Base-by-base conservation (phyloP, 2,113 vertebrate species). In the Meles meles region DNA sequence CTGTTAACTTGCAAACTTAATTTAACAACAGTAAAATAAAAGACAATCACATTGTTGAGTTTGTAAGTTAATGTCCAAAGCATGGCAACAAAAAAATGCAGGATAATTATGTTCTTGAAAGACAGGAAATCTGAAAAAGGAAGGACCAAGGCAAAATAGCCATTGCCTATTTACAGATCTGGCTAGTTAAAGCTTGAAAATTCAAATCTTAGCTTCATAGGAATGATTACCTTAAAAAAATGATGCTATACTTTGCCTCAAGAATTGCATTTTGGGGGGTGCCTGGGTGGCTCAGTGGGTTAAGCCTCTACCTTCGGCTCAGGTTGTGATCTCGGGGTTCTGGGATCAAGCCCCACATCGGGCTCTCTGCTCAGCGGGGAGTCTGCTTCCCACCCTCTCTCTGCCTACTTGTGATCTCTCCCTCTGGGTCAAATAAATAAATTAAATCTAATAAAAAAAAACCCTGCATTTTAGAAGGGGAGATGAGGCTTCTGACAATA, bases 41-140 rank as follows among this genome's bases (percentile, higher is more conserved):
- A 25, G 11, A 25, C 65, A 93, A 95, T 86, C 96, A 84, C 34
- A 94, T 61, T 92, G 10, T 84, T 80, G 65, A 80, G 57, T 90
- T 90, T 91, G 5, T 39, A 90, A 34, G 37, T 93, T 93, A 86
- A 76, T 42, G 29, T 61, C 47, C 27, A 80, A 85, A 91, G 39
- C 69, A 37, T 92, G 34, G 94, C 76, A 88, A 92, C 25, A 37
- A 84, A 96, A 96, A 52, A 96, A 86, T 63, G 27, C 90, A 95
- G 25, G 44, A 88, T 49, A 94, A 93, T 71, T 67, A 61, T 61
- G 7, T 76, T 93, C 37, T 80, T 92, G 10, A 87, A 93, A 93
- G 88, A 25, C 6, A 80, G 29, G 55, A 29, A 34, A 6, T 74
- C 69, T 63, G 39, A 85, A 63, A 91, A 23, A 90, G 12, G 21